These are phyloP conservation scores for Bombus sibiricus DNA, from an alignment of 1,140 invertebrate genomes.

Conservation along the genomic window DNA sequence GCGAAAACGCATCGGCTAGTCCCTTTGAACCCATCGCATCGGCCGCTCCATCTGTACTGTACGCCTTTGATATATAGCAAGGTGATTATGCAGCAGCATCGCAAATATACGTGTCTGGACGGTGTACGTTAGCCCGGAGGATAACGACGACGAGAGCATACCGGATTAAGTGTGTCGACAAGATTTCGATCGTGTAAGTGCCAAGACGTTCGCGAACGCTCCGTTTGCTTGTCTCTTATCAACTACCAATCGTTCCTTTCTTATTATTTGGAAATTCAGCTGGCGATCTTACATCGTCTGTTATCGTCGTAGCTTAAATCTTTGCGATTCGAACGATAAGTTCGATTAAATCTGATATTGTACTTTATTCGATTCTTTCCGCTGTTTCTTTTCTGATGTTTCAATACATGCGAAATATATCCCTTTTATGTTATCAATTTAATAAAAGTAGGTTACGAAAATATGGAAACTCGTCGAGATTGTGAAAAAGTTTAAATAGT, in stretches of 20 bases:
- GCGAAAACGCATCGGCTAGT: slow-evolving; percentile 53
- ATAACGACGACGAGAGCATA: slow-evolving; percentile 38
- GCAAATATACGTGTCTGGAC: slow-evolving; percentile 10
- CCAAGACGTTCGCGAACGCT: background rate
- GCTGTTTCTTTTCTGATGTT: too few relatives aligned
- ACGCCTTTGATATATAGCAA: slow-evolving; percentile 32
- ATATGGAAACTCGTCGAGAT: background rate
- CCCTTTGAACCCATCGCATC: slow-evolving; percentile 44
- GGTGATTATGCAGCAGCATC: slow-evolving; percentile 33
- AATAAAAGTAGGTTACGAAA: background rate
- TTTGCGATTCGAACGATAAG: too few relatives aligned
- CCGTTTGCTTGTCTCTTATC: background rate
- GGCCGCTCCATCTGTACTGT: slow-evolving; percentile 15
- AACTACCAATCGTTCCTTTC: background rate
- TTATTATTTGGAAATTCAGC: too few relatives aligned
- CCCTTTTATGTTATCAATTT: background rate
- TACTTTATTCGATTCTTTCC: too few relatives aligned
- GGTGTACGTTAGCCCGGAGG: background rate
- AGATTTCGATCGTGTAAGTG: slow-evolving; percentile 32
- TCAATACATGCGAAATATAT: too few relatives aligned
- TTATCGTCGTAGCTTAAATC: background rate
- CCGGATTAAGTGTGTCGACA: slow-evolving; percentile 44
- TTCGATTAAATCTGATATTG: too few relatives aligned
- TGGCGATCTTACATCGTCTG: too few relatives aligned
- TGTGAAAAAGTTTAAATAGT: too few relatives aligned